Evolutionary conservation across 2,797 vertebrate genomes (phyloP).

Genomic region (Chaenodraco wilsoni): DNA sequence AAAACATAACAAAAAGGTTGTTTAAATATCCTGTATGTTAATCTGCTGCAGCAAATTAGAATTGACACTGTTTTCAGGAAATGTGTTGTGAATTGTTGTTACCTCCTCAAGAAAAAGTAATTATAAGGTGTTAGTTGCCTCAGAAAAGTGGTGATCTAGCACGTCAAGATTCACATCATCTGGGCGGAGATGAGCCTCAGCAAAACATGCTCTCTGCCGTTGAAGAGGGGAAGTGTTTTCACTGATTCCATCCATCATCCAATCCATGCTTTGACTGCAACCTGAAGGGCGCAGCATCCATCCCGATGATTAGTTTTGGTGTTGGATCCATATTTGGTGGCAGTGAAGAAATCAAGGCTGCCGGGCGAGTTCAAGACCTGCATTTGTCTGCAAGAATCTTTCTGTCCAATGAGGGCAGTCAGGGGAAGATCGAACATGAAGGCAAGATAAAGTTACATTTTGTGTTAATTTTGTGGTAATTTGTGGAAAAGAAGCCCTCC

Average conservation of each 20-base stretch:
- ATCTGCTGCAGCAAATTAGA: neutral
- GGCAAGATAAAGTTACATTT: constrained; percentile 38
- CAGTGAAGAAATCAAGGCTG: constrained; percentile 24
- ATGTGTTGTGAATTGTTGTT: neutral
- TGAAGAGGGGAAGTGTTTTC: constrained; percentile 26
- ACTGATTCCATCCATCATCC: constrained; percentile 51
- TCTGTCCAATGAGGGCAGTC: constrained; percentile 14
- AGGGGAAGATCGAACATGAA: constrained; percentile 24
- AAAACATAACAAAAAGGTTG: constrained; percentile 1
- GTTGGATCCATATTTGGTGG: constrained; percentile 8
- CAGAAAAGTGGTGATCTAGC: constrained; percentile 17
- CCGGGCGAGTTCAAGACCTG: constrained; percentile 18
- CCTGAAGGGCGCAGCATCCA: constrained; percentile 36
- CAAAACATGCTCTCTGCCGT: constrained; percentile 30
- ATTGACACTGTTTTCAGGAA: neutral
- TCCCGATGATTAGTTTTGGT: constrained; percentile 36
- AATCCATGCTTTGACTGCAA: constrained; percentile 29
- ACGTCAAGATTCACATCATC: constrained; percentile 22
- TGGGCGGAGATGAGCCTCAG: constrained; percentile 21
- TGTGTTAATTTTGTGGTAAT: constrained; percentile 23
- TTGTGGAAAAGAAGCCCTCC: constrained; percentile 1
- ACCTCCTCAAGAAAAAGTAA: constrained; percentile 17
- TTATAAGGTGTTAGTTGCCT: constrained; percentile 18
- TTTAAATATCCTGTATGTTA: neutral
- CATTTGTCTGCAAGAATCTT: constrained; percentile 21